phyloP scores from a whole-genome alignment of 2,797 vertebrate species.

The Hippoglossus hippoglossus region DNA sequence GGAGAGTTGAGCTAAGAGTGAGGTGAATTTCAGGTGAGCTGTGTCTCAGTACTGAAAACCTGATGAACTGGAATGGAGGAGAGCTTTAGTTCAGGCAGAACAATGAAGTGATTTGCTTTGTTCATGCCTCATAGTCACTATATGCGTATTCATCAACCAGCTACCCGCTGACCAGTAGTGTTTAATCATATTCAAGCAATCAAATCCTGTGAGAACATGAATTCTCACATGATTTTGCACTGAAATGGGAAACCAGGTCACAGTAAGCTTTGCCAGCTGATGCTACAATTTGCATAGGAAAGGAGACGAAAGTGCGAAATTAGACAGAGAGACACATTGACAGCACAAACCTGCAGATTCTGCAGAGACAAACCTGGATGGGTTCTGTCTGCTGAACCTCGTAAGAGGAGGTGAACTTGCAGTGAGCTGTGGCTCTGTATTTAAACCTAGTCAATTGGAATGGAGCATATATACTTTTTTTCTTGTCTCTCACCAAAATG shows the following conservation, averaged over 20 bases:
- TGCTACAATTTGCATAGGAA: slow-evolving; percentile 1
- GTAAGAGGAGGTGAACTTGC: not conserved
- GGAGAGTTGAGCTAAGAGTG: not conserved
- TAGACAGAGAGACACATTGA: not conserved
- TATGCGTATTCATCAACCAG: slow-evolving; percentile 4
- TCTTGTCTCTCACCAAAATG: not conserved
- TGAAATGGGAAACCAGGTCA: not conserved
- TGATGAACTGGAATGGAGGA: slow-evolving; percentile 26
- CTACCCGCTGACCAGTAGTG: not conserved
- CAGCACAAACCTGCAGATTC: not conserved
- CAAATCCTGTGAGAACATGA: not conserved
- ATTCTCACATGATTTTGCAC: not conserved
- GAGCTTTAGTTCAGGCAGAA: not conserved
- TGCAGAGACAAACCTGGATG: not conserved
- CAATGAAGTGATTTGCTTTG: slow-evolving; percentile 2
- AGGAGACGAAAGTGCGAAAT: not conserved
- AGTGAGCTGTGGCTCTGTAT: slow-evolving; percentile 13
- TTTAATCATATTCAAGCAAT: not conserved
- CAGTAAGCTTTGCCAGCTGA: not conserved
- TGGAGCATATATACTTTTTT: slow-evolving; percentile 1
- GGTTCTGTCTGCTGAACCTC: not conserved
- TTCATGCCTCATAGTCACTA: slow-evolving; percentile 8
- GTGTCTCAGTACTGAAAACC: slow-evolving; percentile 12
- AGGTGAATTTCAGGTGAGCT: slow-evolving; percentile 28
- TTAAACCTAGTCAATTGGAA: slow-evolving; percentile 8